Conservation (phyloP, 2,888 invertebrate species). For the Cybosia mesomella region DNA sequence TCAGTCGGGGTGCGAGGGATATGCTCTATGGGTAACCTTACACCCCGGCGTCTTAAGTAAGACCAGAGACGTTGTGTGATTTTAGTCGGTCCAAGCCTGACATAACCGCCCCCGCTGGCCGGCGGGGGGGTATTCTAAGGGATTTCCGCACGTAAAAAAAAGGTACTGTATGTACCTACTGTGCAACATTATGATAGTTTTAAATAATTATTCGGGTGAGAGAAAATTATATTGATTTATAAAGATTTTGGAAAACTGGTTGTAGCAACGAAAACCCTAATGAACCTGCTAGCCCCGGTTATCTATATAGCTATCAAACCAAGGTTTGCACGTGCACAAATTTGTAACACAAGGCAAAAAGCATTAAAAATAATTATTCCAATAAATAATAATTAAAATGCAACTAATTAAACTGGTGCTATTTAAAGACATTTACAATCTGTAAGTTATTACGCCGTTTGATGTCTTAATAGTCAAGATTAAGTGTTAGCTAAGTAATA, state of each 20-base stretch:
- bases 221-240: background rate
- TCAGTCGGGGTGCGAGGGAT: too few relatives aligned
- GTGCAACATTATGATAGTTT: background rate
- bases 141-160: too few relatives aligned
- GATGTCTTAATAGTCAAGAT: conserved; percentile 18
- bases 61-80: too few relatives aligned
- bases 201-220: background rate
- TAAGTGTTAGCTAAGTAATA: conserved; percentile 29
- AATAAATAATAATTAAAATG: background rate
- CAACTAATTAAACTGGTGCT: background rate
- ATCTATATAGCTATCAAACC: too few relatives aligned
- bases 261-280: background rate
- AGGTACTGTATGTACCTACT: too few relatives aligned
- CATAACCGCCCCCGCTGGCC: too few relatives aligned
- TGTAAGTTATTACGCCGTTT: background rate
- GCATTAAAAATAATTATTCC: background rate
- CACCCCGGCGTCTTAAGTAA: too few relatives aligned
- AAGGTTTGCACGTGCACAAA: background rate
- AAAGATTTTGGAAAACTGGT: background rate
- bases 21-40: too few relatives aligned
- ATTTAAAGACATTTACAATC: background rate
- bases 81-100: too few relatives aligned
- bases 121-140: too few relatives aligned
- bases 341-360: background rate
- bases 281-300: background rate